These are phyloP conservation scores for Pristionchus exspectatus DNA, from an alignment of 2,888 invertebrate species.

Conservation along the genomic window DNA sequence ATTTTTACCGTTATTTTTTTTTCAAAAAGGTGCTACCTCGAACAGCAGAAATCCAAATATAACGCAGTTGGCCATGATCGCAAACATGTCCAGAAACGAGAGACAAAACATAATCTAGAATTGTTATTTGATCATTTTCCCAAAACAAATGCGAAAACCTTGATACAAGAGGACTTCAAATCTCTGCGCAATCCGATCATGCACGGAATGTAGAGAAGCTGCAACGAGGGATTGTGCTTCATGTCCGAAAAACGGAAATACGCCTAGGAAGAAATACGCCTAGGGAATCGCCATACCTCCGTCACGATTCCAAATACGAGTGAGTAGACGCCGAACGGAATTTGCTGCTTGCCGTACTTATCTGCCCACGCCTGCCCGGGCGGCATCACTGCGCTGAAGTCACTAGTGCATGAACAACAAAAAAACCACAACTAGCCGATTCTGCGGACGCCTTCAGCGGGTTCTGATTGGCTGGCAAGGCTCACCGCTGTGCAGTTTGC, in stretches of 20 bases:
- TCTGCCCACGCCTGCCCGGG: not conserved
- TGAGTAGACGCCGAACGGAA: not conserved
- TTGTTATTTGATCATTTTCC: no score
- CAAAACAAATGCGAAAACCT: not conserved
- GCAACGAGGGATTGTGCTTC: no score
- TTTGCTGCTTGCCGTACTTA: not conserved
- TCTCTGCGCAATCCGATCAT: not conserved
- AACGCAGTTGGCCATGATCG: not conserved
- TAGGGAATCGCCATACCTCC: no score
- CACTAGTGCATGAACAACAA: no score
- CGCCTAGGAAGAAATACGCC: not conserved
- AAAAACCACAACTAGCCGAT: no score
- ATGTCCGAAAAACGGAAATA: not conserved
- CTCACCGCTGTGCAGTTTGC: no score
- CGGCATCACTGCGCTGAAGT: not conserved
- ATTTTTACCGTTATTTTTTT: no score
- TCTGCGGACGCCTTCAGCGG: no score
- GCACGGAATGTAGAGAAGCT: slow-evolving; percentile 12
- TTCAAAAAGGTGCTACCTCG: not conserved
- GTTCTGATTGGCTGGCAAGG: no score
- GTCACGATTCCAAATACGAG: not conserved
- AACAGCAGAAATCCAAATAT: not conserved
- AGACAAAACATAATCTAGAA: slow-evolving; percentile 10
- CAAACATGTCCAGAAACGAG: slow-evolving; percentile 5
- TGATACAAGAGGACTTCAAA: not conserved